phyloP scores from a whole-genome alignment of 2,797 vertebrate genomes.

The Phylloscopus collybita region DNA sequence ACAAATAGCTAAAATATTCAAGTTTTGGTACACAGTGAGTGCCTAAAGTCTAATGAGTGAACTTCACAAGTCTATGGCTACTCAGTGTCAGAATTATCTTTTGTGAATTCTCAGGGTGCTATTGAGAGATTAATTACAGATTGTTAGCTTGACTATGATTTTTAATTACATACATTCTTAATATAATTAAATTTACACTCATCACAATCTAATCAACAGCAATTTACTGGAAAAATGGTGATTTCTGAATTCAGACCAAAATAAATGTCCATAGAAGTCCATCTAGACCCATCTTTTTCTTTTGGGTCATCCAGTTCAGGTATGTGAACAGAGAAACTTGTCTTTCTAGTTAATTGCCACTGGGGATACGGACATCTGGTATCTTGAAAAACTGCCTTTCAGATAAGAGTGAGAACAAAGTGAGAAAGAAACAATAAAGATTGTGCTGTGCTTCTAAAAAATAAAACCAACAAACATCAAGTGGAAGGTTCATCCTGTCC shows the following conservation, averaged over 20 bases:
- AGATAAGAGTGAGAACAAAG: slow-evolving; percentile 15
- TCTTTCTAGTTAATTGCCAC: slow-evolving; percentile 24
- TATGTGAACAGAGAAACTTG: background rate
- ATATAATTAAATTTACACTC: background rate
- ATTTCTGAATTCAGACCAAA: background rate
- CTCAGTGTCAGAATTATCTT: background rate
- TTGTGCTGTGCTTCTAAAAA: background rate
- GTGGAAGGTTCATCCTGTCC: background rate
- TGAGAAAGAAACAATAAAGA: slow-evolving; percentile 7
- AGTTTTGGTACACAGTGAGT: background rate
- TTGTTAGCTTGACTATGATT: background rate
- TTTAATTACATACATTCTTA: background rate
- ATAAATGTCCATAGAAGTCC: background rate
- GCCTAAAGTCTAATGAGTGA: background rate
- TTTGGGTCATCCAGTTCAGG: background rate
- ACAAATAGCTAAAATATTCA: background rate
- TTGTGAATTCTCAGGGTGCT: background rate
- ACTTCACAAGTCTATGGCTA: background rate
- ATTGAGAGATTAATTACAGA: background rate
- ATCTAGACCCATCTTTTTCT: background rate
- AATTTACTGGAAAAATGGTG: background rate
- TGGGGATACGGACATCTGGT: background rate
- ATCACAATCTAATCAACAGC: background rate
- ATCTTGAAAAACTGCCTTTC: slow-evolving; percentile 11
- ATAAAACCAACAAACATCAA: background rate